Conservation (phyloP, 2,113 vertebrate species). For the Accipiter cooperii region DNA sequence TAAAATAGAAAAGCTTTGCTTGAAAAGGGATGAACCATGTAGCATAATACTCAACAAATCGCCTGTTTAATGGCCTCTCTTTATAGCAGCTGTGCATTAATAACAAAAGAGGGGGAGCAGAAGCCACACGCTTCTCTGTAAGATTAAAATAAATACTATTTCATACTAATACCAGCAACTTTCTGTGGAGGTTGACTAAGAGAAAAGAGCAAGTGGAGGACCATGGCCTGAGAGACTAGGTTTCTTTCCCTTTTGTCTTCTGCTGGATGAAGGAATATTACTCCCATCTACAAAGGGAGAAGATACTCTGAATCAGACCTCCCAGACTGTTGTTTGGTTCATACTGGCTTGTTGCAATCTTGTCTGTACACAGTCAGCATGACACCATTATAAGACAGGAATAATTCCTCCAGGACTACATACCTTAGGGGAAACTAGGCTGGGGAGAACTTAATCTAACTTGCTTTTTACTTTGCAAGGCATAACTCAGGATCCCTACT, state of each 20-base stretch:
- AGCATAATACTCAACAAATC: conserved; percentile 40
- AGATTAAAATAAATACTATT: conserved; percentile 51
- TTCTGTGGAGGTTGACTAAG: background rate
- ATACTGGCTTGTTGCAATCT: background rate
- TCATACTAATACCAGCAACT: background rate
- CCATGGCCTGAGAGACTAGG: background rate
- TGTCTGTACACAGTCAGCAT: background rate
- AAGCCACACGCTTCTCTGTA: background rate
- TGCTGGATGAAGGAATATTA: background rate
- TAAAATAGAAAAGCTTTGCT: conserved; percentile 47
- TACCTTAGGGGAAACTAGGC: background rate
- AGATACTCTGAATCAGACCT: background rate
- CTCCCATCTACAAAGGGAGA: background rate
- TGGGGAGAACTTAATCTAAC: background rate
- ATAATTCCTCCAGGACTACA: background rate
- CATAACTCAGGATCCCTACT: background rate
- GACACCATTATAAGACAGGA: background rate
- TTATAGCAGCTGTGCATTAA: conserved; percentile 29
- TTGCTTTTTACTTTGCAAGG: background rate
- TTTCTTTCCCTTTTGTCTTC: background rate
- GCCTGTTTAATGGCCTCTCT: conserved; percentile 37
- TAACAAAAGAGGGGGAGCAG: background rate
- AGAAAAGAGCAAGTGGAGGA: background rate
- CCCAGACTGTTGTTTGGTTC: background rate
- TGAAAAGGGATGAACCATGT: conserved; percentile 23